Conservation (phyloP, 2,113 vertebrate genomes). For the Epinephelus cyanopodus region DNA sequence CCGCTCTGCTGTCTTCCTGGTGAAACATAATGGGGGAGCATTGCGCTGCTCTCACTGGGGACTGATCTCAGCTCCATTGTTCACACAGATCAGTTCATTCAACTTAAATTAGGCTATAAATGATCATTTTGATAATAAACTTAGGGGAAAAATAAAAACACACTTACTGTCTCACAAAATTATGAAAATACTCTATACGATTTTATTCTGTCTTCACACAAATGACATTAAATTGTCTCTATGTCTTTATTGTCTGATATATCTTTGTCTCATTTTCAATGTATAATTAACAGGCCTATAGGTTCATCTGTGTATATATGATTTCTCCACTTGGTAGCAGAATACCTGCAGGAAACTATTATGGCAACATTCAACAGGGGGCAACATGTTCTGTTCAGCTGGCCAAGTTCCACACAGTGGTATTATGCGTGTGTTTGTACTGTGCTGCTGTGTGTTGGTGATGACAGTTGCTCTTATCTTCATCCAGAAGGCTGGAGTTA, state of each 20-base stretch:
- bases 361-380: slow-evolving; percentile 11
- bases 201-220: not conserved
- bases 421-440: not conserved
- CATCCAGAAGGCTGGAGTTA: slow-evolving; percentile 31
- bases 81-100: not conserved
- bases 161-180: not conserved
- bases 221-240: not conserved
- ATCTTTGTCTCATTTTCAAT: not conserved
- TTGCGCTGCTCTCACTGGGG: not conserved
- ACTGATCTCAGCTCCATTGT: slow-evolving; percentile 5
- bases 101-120: not conserved
- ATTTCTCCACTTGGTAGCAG: not conserved
- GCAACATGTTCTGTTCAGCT: not conserved
- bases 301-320: not conserved
- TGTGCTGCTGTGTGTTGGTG: not conserved
- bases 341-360: not conserved
- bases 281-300: not conserved
- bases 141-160: not conserved
- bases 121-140: not conserved
- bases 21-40: not conserved
- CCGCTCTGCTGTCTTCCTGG: slow-evolving; percentile 56
- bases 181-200: not conserved
- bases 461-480: slow-evolving; percentile 73
- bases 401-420: not conserved
- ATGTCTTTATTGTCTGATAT: too few relatives aligned